A percentile compares a stretch with the other conserved stretches of the same genome.
These are phyloP conservation scores for Lottia scabra DNA, from an alignment of 2,888 invertebrate genomes.

Conservation along the genomic window DNA sequence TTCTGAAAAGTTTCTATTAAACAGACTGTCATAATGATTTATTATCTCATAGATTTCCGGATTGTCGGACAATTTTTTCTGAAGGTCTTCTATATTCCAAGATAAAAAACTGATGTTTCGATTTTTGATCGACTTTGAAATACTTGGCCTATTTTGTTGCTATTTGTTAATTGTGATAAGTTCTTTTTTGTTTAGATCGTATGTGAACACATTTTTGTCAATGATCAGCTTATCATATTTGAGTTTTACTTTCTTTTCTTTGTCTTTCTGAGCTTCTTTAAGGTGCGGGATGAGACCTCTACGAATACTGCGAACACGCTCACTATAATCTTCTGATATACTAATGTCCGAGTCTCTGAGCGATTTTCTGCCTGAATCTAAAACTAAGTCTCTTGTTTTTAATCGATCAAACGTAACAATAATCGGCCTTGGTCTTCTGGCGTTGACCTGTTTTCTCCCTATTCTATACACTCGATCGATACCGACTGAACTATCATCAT, in stretches of 20 bases:
- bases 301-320: neutral
- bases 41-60: neutral
- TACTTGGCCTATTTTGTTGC: no score
- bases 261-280: neutral
- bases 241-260: neutral
- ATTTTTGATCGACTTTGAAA: neutral
- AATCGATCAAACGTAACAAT: neutral
- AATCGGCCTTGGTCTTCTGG: no score
- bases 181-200: neutral
- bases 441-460: no score
- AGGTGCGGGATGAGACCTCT: neutral
- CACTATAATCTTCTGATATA: neutral
- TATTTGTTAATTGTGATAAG: no score
- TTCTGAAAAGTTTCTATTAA: neutral
- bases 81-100: neutral
- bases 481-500: no score
- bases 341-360: neutral
- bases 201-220: neutral
- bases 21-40: neutral
- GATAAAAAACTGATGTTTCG: neutral
- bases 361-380: neutral
- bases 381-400: neutral
- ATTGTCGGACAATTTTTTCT: neutral
- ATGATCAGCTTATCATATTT: neutral
- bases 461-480: no score